Percentiles rank a stretch among this genome's conserved stretches.
Conservation (phyloP, 2,888 invertebrate genomes). For the Chelonus formosanus region DNA sequence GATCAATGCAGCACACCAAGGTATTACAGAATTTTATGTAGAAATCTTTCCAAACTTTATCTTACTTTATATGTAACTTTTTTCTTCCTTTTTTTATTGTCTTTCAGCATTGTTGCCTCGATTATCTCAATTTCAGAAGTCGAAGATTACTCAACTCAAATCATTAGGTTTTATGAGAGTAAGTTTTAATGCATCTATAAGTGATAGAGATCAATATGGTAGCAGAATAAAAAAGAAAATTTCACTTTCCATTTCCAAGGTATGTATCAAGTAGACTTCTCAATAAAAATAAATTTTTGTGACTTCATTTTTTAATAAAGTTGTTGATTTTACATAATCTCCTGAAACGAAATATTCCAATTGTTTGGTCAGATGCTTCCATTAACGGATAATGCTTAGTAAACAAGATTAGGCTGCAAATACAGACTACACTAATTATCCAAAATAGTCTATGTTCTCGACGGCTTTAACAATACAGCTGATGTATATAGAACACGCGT, state of each 20-base stretch:
- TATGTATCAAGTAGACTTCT: too few relatives aligned
- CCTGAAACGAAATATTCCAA: background rate
- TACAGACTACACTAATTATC: constrained; percentile 52
- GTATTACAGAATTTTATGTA: constrained; percentile 36
- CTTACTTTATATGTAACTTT: constrained; percentile 16
- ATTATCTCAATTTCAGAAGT: too few relatives aligned
- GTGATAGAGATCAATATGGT: too few relatives aligned
- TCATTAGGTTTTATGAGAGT: too few relatives aligned
- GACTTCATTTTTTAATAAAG: background rate
- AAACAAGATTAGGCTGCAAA: constrained; percentile 52
- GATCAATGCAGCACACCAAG: constrained; percentile 48
- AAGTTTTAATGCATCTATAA: too few relatives aligned
- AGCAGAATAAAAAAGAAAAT: too few relatives aligned
- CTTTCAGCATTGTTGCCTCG: too few relatives aligned
- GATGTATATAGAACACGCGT: too few relatives aligned
- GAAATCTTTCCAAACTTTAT: constrained; percentile 8
- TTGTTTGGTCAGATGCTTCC: constrained; percentile 38
- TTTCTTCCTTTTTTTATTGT: too few relatives aligned
- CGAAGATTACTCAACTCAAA: too few relatives aligned
- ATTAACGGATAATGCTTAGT: constrained; percentile 55
- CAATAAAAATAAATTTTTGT: background rate
- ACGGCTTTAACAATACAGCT: background rate
- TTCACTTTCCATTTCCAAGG: too few relatives aligned
- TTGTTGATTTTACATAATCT: background rate
- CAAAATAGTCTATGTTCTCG: constrained; percentile 35